Percentiles rank a stretch among this genome's conserved stretches.
Conservation (phyloP, 2,888 invertebrate species). For the Cosmia trapezina region DNA sequence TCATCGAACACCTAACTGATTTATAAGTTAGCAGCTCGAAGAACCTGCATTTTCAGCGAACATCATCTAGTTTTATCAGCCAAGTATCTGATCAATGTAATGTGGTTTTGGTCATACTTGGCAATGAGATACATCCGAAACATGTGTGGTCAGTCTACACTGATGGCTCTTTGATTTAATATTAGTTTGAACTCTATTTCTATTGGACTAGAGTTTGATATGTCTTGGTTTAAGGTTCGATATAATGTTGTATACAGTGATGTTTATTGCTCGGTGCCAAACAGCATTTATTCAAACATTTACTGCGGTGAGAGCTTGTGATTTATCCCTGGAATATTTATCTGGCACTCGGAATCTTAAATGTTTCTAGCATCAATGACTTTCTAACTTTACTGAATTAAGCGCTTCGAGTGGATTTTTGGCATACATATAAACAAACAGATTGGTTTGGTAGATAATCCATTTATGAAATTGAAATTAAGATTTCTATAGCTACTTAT, state of each 20-base stretch:
- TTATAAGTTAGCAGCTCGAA: no score
- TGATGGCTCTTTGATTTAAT: neutral
- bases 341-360: slow-evolving; percentile 22
- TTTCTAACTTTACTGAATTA: slow-evolving; percentile 1
- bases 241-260: neutral
- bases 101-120: no score
- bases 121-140: neutral
- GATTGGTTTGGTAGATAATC: neutral
- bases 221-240: neutral
- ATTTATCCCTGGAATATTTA: slow-evolving; percentile 44
- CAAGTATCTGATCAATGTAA: no score
- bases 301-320: slow-evolving; percentile 40
- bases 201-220: neutral
- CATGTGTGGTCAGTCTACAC: slow-evolving; percentile 9
- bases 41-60: no score
- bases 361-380: neutral
- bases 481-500: neutral
- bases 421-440: neutral
- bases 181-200: neutral
- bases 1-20: no score
- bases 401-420: neutral
- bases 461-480: neutral
- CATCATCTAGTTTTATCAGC: no score
- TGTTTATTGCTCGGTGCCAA: slow-evolving; percentile 1
- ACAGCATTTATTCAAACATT: slow-evolving; percentile 17